These are phyloP conservation scores for Rhea pennata DNA, from an alignment of 2,113 vertebrate genomes.

Conservation along the genomic window DNA sequence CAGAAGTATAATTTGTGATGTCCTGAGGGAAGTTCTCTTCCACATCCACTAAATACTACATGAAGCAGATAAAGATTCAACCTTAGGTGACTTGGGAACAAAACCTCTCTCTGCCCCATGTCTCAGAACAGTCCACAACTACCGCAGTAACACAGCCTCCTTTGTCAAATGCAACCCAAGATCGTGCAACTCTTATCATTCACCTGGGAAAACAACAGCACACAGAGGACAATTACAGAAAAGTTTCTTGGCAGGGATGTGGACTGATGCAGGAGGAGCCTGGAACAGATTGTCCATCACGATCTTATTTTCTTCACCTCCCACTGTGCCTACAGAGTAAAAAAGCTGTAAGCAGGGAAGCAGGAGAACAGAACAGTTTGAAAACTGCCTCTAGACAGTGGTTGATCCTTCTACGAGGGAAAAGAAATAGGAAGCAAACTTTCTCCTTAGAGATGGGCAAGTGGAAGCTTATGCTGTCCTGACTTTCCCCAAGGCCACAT, in stretches of 20 bases:
- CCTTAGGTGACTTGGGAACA: not conserved
- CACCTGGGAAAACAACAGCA: not conserved
- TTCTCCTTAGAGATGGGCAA: not conserved
- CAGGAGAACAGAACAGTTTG: not conserved
- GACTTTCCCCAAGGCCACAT: not conserved
- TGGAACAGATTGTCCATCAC: not conserved
- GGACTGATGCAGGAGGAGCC: not conserved
- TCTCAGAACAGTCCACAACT: not conserved
- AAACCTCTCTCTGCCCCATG: not conserved
- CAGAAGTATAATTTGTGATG: not conserved
- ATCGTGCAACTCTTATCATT: not conserved
- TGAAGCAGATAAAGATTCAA: not conserved
- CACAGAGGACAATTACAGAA: accelerated
- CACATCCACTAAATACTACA: not conserved
- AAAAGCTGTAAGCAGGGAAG: not conserved
- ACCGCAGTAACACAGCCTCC: not conserved
- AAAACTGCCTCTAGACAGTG: not conserved
- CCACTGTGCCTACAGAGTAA: not conserved
- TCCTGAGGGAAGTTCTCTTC: not conserved
- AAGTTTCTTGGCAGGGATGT: not conserved
- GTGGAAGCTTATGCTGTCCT: not conserved
- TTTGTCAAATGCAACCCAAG: not conserved
- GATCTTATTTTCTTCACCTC: not conserved
- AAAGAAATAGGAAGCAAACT: not conserved
- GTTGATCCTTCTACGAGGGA: not conserved